These are phyloP conservation scores for Chloroclystis v-ata DNA, from an alignment of 2,888 invertebrate species.

Conservation along the genomic window DNA sequence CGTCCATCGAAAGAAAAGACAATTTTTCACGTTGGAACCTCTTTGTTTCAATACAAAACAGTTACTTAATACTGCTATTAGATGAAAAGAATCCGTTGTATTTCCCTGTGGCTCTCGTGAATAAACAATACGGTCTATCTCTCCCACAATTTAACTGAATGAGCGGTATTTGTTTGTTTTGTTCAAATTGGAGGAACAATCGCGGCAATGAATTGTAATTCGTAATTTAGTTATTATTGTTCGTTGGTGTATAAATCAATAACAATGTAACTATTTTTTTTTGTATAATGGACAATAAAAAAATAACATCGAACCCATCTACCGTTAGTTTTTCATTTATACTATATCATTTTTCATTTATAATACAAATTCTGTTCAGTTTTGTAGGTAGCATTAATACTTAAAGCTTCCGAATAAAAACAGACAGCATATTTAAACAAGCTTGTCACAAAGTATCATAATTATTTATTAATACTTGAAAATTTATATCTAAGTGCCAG, in stretches of 20 bases:
- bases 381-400: too few species aligned
- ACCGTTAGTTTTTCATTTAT: too few species aligned
- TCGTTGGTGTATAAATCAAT: conserved; percentile 2
- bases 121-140: conserved; percentile 28
- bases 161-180: conserved; percentile 25
- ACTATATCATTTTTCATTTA: too few species aligned
- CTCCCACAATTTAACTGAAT: conserved; percentile 33
- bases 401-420: too few species aligned
- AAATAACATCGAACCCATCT: too few species aligned
- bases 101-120: conserved; percentile 15
- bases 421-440: neutral
- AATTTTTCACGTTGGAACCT: neutral
- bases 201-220: conserved; percentile 38
- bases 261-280: too few species aligned
- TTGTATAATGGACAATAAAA: too few species aligned
- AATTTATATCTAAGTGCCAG: too few species aligned
- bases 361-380: too few species aligned
- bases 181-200: conserved; percentile 30
- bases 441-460: too few species aligned
- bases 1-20: neutral
- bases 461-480: too few species aligned
- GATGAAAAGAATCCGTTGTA: conserved; percentile 1
- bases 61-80: neutral
- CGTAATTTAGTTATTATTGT: conserved; percentile 21
- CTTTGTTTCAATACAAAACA: conserved; percentile 11